A percentile compares a stretch with the other conserved stretches of the same genome.
Evolutionary conservation across 2,797 vertebrate genomes (phyloP).

Genomic region (Dendrocincla tyrannina): DNA sequence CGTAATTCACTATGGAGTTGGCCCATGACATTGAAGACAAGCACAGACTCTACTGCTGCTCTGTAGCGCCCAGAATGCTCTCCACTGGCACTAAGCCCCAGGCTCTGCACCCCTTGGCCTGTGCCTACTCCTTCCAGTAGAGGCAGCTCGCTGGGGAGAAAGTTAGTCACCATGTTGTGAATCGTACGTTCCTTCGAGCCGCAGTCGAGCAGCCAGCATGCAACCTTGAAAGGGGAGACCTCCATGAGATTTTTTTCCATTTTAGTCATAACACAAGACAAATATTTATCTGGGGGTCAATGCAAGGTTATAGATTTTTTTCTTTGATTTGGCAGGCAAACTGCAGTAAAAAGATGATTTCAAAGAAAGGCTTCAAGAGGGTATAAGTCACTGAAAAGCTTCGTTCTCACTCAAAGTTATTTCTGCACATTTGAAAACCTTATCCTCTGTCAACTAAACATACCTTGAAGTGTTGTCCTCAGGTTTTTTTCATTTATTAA

Average conservation of each 20-base stretch:
- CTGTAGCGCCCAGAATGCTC: slow-evolving; percentile 85
- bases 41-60: slow-evolving; percentile 87
- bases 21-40: slow-evolving; percentile 82
- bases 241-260: background rate
- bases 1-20: slow-evolving; percentile 81
- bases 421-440: background rate
- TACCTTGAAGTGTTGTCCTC: background rate
- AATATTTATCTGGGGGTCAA: background rate
- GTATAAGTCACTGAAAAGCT: background rate
- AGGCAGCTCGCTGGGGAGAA: slow-evolving; percentile 84
- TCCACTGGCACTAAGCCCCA: slow-evolving; percentile 75
- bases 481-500: background rate
- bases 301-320: background rate
- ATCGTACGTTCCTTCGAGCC: slow-evolving; percentile 89
- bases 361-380: background rate
- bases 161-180: slow-evolving; percentile 90
- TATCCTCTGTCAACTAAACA: background rate
- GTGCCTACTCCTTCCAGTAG: slow-evolving; percentile 84
- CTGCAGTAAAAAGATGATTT: background rate
- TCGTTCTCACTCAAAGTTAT: background rate
- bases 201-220: slow-evolving; percentile 92
- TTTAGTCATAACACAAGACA: background rate
- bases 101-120: slow-evolving; percentile 80
- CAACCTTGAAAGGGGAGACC: slow-evolving; percentile 80
- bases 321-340: background rate